These are phyloP conservation scores for Stigmatopora argus DNA, from an alignment of 2,113 vertebrate genomes.

Conservation along the genomic window DNA sequence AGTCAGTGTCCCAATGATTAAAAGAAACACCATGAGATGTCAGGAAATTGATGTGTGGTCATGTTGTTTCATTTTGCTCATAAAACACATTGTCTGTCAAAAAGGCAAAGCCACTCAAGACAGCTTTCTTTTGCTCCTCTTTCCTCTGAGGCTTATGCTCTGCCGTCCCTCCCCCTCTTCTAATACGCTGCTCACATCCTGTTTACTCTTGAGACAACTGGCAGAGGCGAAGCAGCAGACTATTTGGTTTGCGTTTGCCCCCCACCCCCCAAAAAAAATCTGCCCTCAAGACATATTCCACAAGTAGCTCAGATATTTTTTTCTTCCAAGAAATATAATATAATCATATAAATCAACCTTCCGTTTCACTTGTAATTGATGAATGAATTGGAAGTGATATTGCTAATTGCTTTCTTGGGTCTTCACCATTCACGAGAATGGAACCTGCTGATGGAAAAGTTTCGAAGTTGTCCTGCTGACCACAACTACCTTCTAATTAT, in stretches of 20 bases:
- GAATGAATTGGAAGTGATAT: conserved; percentile 2
- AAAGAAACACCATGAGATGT: conserved; percentile 21
- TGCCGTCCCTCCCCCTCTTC: conserved; percentile 22
- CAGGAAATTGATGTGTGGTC: conserved; percentile 5
- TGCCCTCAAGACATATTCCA: conserved; percentile 13
- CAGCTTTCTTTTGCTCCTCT: conserved; percentile 3
- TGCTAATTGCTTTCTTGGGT: background rate
- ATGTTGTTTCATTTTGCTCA: background rate
- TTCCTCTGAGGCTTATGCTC: background rate
- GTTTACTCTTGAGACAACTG: conserved; percentile 67
- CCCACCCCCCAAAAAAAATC: conserved; percentile 16
- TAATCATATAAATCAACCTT: conserved; percentile 1
- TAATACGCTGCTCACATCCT: conserved; percentile 63
- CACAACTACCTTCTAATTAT: conserved; percentile 29
- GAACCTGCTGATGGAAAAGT: conserved; percentile 32
- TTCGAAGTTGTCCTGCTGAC: conserved; percentile 26
- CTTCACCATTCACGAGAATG: background rate
- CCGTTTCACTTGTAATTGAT: background rate
- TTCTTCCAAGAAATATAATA: background rate
- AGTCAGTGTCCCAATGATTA: conserved; percentile 12
- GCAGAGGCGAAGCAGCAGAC: conserved; percentile 35
- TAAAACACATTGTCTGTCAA: conserved; percentile 4
- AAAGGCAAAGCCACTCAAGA: background rate
- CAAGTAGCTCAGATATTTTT: background rate
- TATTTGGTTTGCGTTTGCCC: conserved; percentile 35